phyloP scores from a whole-genome alignment of 2,797 vertebrate species.

The Sternotherus odoratus region DNA sequence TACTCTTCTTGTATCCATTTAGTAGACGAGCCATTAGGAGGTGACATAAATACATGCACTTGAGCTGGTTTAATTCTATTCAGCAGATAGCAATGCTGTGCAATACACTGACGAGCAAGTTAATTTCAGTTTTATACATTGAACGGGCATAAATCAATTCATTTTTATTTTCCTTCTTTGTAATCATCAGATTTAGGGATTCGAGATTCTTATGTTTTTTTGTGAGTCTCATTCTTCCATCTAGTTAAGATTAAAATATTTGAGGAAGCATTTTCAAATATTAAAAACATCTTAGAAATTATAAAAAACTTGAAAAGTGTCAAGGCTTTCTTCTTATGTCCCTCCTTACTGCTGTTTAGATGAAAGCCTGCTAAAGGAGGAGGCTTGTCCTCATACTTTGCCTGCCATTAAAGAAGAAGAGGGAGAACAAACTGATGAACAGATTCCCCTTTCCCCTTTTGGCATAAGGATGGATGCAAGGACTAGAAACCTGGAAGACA shows the following conservation, averaged over 20 bases:
- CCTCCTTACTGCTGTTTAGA: constrained; percentile 19
- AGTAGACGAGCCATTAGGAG: background rate
- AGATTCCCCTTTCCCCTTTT: constrained; percentile 34
- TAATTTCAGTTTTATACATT: background rate
- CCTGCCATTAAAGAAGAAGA: constrained; percentile 65
- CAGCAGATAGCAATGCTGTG: background rate
- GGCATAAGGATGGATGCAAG: constrained; percentile 28
- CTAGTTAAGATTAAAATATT: background rate
- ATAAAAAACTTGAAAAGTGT: background rate
- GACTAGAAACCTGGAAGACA: constrained; percentile 64
- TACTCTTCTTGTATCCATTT: background rate
- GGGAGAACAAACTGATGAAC: constrained; percentile 4
- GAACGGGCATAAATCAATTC: rapidly evolving
- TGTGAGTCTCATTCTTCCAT: background rate
- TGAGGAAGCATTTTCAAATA: background rate
- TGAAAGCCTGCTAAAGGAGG: constrained; percentile 29
- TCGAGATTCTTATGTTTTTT: background rate
- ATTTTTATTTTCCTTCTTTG: background rate
- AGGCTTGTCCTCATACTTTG: constrained; percentile 22
- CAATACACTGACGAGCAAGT: background rate
- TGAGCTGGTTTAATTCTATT: background rate
- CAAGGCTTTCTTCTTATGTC: background rate
- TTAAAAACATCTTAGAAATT: background rate
- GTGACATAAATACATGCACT: background rate
- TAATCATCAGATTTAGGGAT: background rate